These are phyloP conservation scores for Ophion slaviceki DNA, from an alignment of 2,888 invertebrate genomes.

Conservation along the genomic window DNA sequence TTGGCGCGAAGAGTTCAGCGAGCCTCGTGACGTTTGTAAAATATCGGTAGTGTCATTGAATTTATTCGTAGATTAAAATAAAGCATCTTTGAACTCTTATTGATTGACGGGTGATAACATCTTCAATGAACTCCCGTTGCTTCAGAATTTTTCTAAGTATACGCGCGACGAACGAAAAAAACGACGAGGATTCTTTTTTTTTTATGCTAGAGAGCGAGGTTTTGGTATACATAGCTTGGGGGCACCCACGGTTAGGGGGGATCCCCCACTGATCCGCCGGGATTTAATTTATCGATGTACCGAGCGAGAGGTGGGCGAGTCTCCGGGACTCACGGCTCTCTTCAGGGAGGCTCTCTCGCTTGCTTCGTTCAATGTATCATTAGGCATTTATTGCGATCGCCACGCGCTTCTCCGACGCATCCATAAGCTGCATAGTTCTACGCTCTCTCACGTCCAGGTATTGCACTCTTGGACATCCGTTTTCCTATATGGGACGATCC, in stretches of 20 bases:
- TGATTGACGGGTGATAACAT: conserved; percentile 33
- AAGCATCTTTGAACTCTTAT: conserved; percentile 2
- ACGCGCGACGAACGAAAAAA: conserved; percentile 32
- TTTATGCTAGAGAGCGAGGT: conserved; percentile 2
- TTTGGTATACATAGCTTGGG: conserved; percentile 32
- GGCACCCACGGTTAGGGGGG: conserved; percentile 33
- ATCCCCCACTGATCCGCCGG: conserved; percentile 44
- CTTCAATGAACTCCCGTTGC: conserved; percentile 29
- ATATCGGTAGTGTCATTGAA: neutral
- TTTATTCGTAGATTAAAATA: neutral
- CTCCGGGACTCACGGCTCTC: conserved; percentile 55
- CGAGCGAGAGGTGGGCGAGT: conserved; percentile 45
- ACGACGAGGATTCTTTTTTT: conserved; percentile 12
- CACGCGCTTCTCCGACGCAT: conserved; percentile 53
- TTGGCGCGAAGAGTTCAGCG: too few species aligned
- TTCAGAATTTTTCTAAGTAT: conserved; percentile 6
- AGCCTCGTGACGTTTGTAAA: neutral
- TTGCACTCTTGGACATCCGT: conserved; percentile 44
- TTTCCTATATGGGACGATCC: conserved; percentile 24
- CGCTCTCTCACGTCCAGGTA: conserved; percentile 44
- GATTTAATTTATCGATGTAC: conserved; percentile 64
- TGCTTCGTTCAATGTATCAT: conserved; percentile 76
- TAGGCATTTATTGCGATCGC: conserved; percentile 78
- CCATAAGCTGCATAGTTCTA: conserved; percentile 43
- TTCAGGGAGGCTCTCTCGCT: conserved; percentile 50